Evolutionary conservation across 2,113 vertebrate genomes (phyloP), one percentile per base, ranked within the genome.

Genomic region (Poecile atricapillus): DNA sequence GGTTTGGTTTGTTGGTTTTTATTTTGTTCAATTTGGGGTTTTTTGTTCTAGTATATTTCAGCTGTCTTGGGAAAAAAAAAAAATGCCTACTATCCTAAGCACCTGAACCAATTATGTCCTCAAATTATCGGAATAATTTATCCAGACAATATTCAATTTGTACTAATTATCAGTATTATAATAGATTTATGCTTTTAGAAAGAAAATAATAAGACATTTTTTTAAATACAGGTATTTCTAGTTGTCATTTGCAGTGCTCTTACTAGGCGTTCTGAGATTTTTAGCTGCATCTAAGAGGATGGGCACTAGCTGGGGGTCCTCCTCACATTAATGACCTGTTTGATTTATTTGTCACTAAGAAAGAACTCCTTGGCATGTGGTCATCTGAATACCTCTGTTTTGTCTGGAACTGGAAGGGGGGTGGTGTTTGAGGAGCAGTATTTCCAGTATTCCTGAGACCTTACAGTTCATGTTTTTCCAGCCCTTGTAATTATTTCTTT

Each of bases 21-120:
- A 20, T 71, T 39, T n/a, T 7, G 8, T 44, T 68, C 3, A 0
- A 11, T 47, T 53, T 16, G 4, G 2, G 5, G 2, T 9, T 56
- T 56, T 71, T 35, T 63, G 13, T 64, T 43, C 39, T 39, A 39
- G 15, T 35, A 23, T 27, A 44, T 44, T 68, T 68, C 11, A 23
- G 5, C 18, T 58, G 7, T 58, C 22, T 8, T 7, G 17, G 13
- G 19, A 1, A 1, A 7, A n/a, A 33, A n/a, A 19, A 15, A 22
- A 17, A 24, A 25, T 2, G 6, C 9, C 18, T 65, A 4, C 5
- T 37, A 6, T 33, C 59, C 27, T 58, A 28, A 37, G 37, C 33
- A 65, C 10, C 12, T 37, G 14, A 30, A 27, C 5, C 22, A 33
- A 0, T 35, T 81, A 15, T 31, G 37, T 37, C 15, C 27, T 89